Percentiles rank a stretch among this genome's conserved stretches.
Evolutionary conservation across 2,888 invertebrate genomes (phyloP).

Genomic region (Endotricha flammealis): DNA sequence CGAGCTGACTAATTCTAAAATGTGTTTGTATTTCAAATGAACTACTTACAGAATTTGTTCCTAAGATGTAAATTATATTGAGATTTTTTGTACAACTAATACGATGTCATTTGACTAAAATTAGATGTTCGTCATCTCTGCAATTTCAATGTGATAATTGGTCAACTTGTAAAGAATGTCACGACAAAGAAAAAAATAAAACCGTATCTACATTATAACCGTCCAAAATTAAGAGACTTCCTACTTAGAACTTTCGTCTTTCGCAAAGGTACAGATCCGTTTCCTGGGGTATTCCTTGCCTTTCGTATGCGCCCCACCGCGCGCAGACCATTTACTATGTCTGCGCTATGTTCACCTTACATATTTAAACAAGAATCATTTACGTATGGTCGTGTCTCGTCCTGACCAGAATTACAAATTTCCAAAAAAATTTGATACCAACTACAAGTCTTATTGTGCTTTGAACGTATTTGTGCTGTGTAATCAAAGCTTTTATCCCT

Average conservation of each 20-base stretch:
- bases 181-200: neutral
- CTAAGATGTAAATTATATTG: no score
- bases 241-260: slow-evolving; percentile 69
- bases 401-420: slow-evolving; percentile 9
- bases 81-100: no score
- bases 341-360: slow-evolving; percentile 25
- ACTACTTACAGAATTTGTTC: no score
- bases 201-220: slow-evolving; percentile 32
- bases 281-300: slow-evolving; percentile 60
- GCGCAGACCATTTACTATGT: slow-evolving; percentile 39
- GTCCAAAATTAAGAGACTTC: slow-evolving; percentile 39
- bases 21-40: no score
- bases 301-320: slow-evolving; percentile 45
- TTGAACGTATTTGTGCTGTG: no score
- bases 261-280: slow-evolving; percentile 53
- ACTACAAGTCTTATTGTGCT: neutral
- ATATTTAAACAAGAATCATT: slow-evolving; percentile 67
- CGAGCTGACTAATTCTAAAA: no score
- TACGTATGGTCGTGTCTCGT: slow-evolving; percentile 53
- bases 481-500: neutral
- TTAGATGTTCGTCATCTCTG: no score
- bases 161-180: no score
- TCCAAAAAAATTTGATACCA: neutral
- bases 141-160: no score
- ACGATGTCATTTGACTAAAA: no score